phyloP scores from a whole-genome alignment of 2,797 vertebrate genomes.

The Pseudocheirus occidentalis region DNA sequence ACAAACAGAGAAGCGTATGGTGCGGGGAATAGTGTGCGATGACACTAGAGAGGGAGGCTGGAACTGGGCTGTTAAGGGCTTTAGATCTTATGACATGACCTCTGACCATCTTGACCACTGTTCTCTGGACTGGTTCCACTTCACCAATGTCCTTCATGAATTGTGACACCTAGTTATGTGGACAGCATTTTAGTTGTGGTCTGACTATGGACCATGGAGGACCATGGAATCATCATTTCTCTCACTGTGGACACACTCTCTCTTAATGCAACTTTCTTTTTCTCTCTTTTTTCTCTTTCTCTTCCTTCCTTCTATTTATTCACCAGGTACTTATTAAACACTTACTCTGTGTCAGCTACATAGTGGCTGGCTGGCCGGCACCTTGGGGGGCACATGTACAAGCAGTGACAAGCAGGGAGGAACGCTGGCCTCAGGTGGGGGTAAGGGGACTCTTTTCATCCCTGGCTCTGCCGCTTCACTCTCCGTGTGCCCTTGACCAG shows the following conservation, averaged over 20 bases:
- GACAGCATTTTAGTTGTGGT: background rate
- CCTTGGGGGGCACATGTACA: background rate
- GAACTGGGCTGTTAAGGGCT: background rate
- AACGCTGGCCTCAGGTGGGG: background rate
- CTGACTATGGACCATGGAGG: background rate
- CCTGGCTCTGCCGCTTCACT: background rate
- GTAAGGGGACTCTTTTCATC: background rate
- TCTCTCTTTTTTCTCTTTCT: too few relatives aligned
- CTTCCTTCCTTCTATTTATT: background rate
- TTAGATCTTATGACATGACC: background rate
- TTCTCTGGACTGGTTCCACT: background rate
- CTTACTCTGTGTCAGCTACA: background rate
- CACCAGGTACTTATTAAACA: background rate
- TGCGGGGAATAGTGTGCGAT: background rate
- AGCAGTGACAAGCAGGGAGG: background rate
- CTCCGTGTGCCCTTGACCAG: background rate
- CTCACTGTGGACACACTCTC: background rate
- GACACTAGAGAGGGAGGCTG: too few relatives aligned
- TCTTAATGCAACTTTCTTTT: background rate
- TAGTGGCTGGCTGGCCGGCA: background rate
- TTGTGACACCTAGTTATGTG: background rate
- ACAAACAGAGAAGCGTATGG: background rate
- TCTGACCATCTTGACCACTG: background rate
- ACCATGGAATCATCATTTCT: background rate
- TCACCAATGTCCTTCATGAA: background rate